phyloP scores from a whole-genome alignment of 2,797 vertebrate genomes.

The Thunnus albacares region DNA sequence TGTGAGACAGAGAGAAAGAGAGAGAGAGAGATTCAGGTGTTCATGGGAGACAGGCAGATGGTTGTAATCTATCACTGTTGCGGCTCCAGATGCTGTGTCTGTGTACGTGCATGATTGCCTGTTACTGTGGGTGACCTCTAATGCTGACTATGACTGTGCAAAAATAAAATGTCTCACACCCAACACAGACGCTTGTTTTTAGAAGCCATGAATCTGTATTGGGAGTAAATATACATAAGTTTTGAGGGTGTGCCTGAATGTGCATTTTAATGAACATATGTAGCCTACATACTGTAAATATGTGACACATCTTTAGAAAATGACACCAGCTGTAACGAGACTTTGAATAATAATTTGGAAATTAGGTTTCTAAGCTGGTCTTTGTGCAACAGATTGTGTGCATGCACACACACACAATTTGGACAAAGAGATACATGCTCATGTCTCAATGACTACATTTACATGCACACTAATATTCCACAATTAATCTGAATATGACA shows the following conservation, averaged over 20 bases:
- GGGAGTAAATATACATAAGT: constrained; percentile 8
- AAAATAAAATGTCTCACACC: constrained; percentile 24
- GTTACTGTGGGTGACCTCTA: constrained; percentile 25
- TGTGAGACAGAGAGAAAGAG: not conserved
- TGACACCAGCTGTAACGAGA: not conserved
- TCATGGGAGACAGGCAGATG: constrained; percentile 36
- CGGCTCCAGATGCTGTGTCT: constrained; percentile 32
- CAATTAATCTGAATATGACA: too few relatives aligned
- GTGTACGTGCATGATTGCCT: not conserved
- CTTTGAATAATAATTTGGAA: constrained; percentile 3
- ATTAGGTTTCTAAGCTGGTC: not conserved
- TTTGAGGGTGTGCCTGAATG: not conserved
- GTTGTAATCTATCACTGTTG: constrained; percentile 38
- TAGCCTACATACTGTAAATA: not conserved
- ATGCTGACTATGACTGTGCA: constrained; percentile 52
- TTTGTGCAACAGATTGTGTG: too few relatives aligned
- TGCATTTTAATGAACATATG: not conserved
- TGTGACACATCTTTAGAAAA: constrained; percentile 1
- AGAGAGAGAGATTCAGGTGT: constrained; percentile 43
- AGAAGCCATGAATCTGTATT: not conserved
- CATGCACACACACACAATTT: too few relatives aligned
- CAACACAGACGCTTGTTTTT: constrained; percentile 8
- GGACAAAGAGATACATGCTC: not conserved
- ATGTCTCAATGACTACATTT: not conserved
- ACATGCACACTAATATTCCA: too few relatives aligned